These are phyloP conservation scores for Epinotia ramella DNA, from an alignment of 2,888 invertebrate genomes.

Conservation along the genomic window DNA sequence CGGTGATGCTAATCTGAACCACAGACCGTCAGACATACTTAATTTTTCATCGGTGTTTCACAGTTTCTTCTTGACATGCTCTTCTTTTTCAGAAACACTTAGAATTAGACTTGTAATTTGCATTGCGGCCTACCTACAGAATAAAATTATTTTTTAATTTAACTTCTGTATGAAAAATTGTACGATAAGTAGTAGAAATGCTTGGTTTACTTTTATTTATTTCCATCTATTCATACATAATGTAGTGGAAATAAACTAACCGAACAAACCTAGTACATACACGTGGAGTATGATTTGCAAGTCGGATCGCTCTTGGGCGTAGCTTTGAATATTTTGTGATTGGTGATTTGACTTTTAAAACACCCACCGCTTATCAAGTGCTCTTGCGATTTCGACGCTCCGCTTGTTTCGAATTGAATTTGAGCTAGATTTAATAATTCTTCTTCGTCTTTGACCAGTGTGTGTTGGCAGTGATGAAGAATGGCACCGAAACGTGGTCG, in stretches of 20 bases:
- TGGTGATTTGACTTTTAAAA: constrained; percentile 46
- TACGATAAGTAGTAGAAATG: background rate
- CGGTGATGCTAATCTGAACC: too few species aligned
- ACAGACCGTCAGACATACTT: too few species aligned
- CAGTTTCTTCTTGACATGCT: too few species aligned
- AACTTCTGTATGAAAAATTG: too few species aligned
- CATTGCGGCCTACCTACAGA: too few species aligned
- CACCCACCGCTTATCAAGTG: constrained; percentile 40
- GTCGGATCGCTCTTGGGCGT: constrained; percentile 34
- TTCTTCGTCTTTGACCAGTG: too few species aligned
- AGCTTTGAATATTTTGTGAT: constrained; percentile 46
- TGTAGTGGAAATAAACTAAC: constrained; percentile 23
- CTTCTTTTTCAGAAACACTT: too few species aligned
- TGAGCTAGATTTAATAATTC: constrained; percentile 17
- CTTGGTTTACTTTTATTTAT: constrained; percentile 7
- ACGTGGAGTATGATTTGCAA: constrained; percentile 40
- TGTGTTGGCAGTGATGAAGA: too few species aligned
- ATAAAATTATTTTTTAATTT: too few species aligned
- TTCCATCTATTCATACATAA: constrained; percentile 21
- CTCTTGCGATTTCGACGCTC: constrained; percentile 14
- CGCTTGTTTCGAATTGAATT: constrained; percentile 37
- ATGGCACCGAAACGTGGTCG: too few species aligned
- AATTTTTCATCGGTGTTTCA: too few species aligned
- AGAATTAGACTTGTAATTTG: too few species aligned
- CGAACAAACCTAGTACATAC: constrained; percentile 17